phyloP scores from a whole-genome alignment of 2,888 invertebrate species.

The Agrilus cyanescens region DNA sequence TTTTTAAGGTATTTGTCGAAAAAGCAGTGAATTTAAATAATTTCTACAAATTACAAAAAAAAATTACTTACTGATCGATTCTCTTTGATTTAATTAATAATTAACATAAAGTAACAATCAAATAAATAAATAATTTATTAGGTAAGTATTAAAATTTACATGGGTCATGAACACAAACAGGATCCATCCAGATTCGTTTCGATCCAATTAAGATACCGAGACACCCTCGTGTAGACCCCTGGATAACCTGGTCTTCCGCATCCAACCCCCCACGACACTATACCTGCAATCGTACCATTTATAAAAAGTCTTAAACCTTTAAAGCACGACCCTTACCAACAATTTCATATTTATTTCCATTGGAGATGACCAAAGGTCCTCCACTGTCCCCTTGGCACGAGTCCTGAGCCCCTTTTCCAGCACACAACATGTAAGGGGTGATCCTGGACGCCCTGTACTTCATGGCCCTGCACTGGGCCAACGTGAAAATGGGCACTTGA shows the following conservation, averaged over 20 bases:
- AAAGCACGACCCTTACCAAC: conserved; percentile 52
- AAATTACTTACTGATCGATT: neutral
- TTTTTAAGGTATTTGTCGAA: too few relatives aligned
- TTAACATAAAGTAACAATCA: neutral
- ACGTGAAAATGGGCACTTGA: conserved; percentile 68
- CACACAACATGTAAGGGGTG: conserved; percentile 76
- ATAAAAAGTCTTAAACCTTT: neutral
- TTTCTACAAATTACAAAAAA: neutral
- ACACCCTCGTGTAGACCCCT: conserved; percentile 61
- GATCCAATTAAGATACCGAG: conserved; percentile 63
- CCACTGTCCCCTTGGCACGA: conserved; percentile 86
- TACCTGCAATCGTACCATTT: conserved; percentile 38
- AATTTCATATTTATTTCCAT: conserved; percentile 66
- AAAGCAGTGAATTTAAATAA: too few relatives aligned
- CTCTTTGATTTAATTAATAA: neutral
- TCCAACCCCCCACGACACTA: conserved; percentile 79
- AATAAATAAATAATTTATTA: conserved; percentile 4
- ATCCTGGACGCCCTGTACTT: conserved; percentile 76
- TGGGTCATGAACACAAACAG: conserved; percentile 47
- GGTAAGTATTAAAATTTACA: conserved; percentile 5
- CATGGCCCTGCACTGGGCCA: conserved; percentile 67
- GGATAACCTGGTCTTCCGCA: conserved; percentile 64
- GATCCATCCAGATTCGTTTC: conserved; percentile 60
- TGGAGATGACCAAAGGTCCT: conserved; percentile 65
- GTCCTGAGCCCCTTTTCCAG: conserved; percentile 68